A percentile compares a stretch with the other conserved stretches of the same genome.
Conservation (phyloP, 37 sponge, comb jelly and placozoan genomes). For the Mnemiopsis leidyi region DNA sequence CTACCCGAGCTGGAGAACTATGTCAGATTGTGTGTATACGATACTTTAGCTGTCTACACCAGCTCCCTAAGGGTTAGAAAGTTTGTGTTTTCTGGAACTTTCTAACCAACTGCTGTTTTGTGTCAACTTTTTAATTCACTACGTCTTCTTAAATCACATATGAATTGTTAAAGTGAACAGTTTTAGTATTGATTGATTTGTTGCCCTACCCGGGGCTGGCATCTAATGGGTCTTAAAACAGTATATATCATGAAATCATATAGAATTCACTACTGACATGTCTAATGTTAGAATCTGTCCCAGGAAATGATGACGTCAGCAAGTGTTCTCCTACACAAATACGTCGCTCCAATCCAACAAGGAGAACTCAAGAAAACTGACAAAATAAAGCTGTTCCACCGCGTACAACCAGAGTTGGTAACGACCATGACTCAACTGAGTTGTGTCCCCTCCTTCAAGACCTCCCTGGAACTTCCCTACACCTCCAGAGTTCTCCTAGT, state of each 20-base stretch:
- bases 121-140: too few species aligned
- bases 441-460: background rate
- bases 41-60: background rate
- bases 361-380: background rate
- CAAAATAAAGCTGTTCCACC: slow-evolving; percentile 29
- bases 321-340: background rate
- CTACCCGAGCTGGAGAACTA: background rate
- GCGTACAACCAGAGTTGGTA: slow-evolving; percentile 21
- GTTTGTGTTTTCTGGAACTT: too few species aligned
- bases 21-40: slow-evolving; percentile 29
- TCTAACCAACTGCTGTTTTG: too few species aligned
- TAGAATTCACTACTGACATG: too few species aligned
- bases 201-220: too few species aligned
- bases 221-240: too few species aligned
- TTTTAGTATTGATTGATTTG: too few species aligned
- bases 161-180: too few species aligned
- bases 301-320: slow-evolving; percentile 60
- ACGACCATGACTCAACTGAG: slow-evolving; percentile 1
- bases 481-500: slow-evolving; percentile 72
- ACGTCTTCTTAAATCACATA: too few species aligned
- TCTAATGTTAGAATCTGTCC: too few species aligned
- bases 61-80: slow-evolving; percentile 17
- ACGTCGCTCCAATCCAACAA: background rate
- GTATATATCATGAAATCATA: too few species aligned
- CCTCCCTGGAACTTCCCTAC: slow-evolving; percentile 71